A percentile compares a stretch with the other conserved stretches of the same genome.
Evolutionary conservation across 2,888 invertebrate species (phyloP).

Genomic region (Melinopterus prodromus): DNA sequence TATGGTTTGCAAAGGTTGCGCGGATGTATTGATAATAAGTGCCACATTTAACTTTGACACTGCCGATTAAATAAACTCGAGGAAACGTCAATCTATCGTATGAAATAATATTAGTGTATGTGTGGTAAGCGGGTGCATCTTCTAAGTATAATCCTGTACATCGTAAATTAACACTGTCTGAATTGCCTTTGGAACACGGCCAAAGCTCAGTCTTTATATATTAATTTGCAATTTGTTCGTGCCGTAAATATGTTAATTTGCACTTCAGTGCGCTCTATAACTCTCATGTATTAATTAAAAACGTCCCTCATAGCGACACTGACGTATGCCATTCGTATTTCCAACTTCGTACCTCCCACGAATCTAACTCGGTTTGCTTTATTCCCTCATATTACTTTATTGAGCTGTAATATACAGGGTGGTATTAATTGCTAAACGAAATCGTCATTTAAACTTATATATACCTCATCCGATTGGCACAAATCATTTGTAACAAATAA

Average conservation of each 20-base stretch:
- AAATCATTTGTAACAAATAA: too few relatives aligned
- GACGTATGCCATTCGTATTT: not conserved
- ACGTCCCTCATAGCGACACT: not conserved
- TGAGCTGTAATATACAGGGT: not conserved
- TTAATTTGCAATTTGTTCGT: slow-evolving; percentile 4
- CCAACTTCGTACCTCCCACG: not conserved
- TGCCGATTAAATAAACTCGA: not conserved
- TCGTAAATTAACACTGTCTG: not conserved
- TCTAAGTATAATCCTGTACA: slow-evolving; percentile 4
- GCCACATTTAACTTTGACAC: not conserved
- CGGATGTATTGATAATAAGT: slow-evolving; percentile 4
- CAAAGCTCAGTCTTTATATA: not conserved
- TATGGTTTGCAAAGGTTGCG: not conserved
- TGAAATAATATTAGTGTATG: not conserved
- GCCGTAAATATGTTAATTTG: slow-evolving; percentile 4
- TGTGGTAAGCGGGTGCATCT: not conserved
- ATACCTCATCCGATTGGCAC: too few relatives aligned
- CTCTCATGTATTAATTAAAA: not conserved
- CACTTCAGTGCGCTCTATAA: not conserved
- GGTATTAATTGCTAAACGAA: not conserved
- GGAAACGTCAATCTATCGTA: not conserved
- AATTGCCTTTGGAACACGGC: not conserved
- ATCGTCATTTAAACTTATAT: too few relatives aligned
- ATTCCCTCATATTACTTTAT: not conserved
- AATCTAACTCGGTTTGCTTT: not conserved